Percentiles rank a stretch among this genome's conserved stretches.
phyloP scores from a whole-genome alignment of 2,888 invertebrate genomes.

The Salpingus planirostris region DNA sequence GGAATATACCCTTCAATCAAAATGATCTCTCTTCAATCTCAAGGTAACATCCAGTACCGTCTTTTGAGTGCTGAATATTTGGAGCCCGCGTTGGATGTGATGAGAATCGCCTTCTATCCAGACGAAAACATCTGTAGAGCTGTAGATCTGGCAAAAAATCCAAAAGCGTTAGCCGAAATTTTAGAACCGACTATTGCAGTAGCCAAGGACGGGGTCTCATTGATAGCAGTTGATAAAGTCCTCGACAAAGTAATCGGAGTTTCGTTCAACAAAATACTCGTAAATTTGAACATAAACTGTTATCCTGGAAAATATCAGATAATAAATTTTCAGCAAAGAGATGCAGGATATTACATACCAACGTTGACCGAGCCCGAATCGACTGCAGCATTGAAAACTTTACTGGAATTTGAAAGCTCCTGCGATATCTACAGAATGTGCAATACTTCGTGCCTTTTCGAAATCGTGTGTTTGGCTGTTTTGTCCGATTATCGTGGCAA shows the following conservation, averaged over 20 bases:
- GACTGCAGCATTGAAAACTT: slow-evolving; percentile 46
- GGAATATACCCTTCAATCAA: too few species aligned
- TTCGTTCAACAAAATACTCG: slow-evolving; percentile 37
- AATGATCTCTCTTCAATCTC: too few species aligned
- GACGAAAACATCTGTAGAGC: slow-evolving; percentile 53
- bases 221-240: slow-evolving; percentile 50
- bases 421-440: slow-evolving; percentile 55
- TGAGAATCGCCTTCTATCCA: slow-evolving; percentile 50
- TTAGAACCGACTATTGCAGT: slow-evolving; percentile 51
- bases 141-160: slow-evolving; percentile 49
- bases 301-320: too few species aligned
- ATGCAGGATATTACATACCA: too few species aligned
- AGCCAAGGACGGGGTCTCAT: slow-evolving; percentile 55
- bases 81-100: slow-evolving; percentile 51
- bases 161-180: slow-evolving; percentile 52
- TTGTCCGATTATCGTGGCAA: slow-evolving; percentile 44
- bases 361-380: too few species aligned
- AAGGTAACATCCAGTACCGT: slow-evolving; percentile 52
- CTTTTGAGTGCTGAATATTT: slow-evolving; percentile 49
- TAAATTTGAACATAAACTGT: too few species aligned
- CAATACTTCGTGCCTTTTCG: slow-evolving; percentile 52
- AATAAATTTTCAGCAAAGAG: too few species aligned
- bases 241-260: slow-evolving; percentile 51
- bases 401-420: slow-evolving; percentile 53
- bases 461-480: slow-evolving; percentile 60